Conservation (phyloP, 2,113 vertebrate species). For the Gracilinanus agilis region DNA sequence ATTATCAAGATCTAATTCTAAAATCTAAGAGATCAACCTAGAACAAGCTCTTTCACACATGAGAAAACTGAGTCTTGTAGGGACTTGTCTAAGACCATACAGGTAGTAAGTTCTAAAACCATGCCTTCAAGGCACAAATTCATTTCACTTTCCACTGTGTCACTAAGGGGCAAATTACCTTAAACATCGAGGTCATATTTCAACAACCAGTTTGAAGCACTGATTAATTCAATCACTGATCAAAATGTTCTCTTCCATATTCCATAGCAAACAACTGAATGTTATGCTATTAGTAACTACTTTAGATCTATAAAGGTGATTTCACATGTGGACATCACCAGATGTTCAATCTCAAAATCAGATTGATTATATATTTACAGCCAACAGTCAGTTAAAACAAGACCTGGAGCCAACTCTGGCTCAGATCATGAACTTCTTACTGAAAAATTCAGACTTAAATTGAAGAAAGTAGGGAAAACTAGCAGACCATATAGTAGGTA, state of each 20-base stretch:
- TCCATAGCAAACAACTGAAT: background rate
- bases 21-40: background rate
- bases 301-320: too few species aligned
- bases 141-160: background rate
- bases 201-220: background rate
- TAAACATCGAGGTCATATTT: background rate
- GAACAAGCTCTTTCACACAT: background rate
- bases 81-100: background rate
- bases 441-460: too few species aligned
- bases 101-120: background rate
- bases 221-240: background rate
- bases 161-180: background rate
- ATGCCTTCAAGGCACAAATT: background rate
- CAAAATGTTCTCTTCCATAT: background rate
- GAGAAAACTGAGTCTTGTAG: background rate
- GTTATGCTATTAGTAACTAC: background rate
- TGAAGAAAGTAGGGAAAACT: too few species aligned
- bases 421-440: too few species aligned
- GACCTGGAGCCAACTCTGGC: too few species aligned
- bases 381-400: background rate
- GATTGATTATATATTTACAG: background rate
- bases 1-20: background rate
- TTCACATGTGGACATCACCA: too few species aligned
- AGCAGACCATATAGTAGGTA: too few species aligned
- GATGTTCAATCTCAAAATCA: background rate